Base-by-base conservation (phyloP, 2,888 invertebrate species). In the Tinea pellionella region DNA sequence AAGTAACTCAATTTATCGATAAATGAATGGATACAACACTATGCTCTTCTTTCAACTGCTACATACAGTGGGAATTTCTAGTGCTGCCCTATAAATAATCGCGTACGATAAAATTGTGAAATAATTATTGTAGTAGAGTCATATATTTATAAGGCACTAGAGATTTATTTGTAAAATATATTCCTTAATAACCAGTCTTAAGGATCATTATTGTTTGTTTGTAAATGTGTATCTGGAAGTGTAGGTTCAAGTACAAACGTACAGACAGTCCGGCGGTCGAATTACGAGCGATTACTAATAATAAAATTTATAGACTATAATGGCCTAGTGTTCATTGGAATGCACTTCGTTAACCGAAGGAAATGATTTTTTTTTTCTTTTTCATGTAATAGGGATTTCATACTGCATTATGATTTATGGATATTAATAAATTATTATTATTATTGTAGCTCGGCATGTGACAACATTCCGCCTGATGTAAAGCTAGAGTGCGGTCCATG, bases 91-190 rank as follows among this genome's bases (percentile, higher is more conserved):
- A 78, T 78, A 79, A 81, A 80, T 76, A 80, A 78, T 77, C 72
- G 66, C 63, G 60, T 47, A 63, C 73, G 78, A 80, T 81, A 78
- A 78, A 77, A 76, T 71, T 73, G 72, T 77, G 73, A 79, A 76
- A 75, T 79, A 78, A 81, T 80, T 79, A 77, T 37, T 57, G 6
- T 37, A 12, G 37, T 37, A 37, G 9, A 37, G 4, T 9, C n/a
- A 37, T 37, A 37, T 12, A 37, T 37, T 37, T 37, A 37, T 9
- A 37, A 37, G 24, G 6, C 24, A 24, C 24, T 6, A 24, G 13
- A 42, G 2, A 42, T 42, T 42, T 42, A 3, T 8, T 3, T 42
- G 42, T 42, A 8, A 42, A 8, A 42, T n/a, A 8, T 47, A 37
- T 37, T 2, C n/a, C 37, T 12, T n/a, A 37, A 37, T 37, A 37